These are phyloP conservation scores for Papilio polytes DNA, from an alignment of 1,140 invertebrate species.

Conservation along the genomic window DNA sequence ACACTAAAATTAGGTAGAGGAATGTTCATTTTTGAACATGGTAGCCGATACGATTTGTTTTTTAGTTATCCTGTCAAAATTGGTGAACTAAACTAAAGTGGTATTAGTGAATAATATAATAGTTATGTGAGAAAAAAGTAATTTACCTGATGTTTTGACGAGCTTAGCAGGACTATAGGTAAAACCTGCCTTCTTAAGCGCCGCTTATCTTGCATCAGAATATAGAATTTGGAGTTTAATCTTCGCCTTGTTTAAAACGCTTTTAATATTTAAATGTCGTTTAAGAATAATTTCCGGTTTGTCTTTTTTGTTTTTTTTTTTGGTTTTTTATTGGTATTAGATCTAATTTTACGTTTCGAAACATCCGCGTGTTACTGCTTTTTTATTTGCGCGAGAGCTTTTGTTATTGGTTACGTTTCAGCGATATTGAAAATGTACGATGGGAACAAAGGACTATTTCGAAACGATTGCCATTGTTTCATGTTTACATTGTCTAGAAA, in stretches of 20 bases:
- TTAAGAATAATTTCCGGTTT: neutral
- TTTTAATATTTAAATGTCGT: too few relatives aligned
- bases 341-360: neutral
- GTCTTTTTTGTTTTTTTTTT: neutral
- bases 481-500: conserved; percentile 26
- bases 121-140: too few relatives aligned
- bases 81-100: too few relatives aligned
- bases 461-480: conserved; percentile 25
- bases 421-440: conserved; percentile 19
- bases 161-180: too few relatives aligned
- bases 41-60: too few relatives aligned
- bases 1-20: neutral
- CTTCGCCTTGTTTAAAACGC: too few relatives aligned
- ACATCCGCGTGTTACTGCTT: neutral
- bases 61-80: too few relatives aligned
- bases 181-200: too few relatives aligned
- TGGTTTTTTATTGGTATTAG: neutral
- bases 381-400: conserved; percentile 9
- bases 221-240: too few relatives aligned
- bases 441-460: conserved; percentile 24
- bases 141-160: too few relatives aligned
- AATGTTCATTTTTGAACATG: neutral
- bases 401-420: conserved; percentile 22
- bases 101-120: too few relatives aligned
- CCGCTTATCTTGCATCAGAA: too few relatives aligned